Percentiles rank a stretch among this genome's conserved stretches.
phyloP scores from a whole-genome alignment of 1,140 invertebrate genomes.

The Megalonaias nervosa region DNA sequence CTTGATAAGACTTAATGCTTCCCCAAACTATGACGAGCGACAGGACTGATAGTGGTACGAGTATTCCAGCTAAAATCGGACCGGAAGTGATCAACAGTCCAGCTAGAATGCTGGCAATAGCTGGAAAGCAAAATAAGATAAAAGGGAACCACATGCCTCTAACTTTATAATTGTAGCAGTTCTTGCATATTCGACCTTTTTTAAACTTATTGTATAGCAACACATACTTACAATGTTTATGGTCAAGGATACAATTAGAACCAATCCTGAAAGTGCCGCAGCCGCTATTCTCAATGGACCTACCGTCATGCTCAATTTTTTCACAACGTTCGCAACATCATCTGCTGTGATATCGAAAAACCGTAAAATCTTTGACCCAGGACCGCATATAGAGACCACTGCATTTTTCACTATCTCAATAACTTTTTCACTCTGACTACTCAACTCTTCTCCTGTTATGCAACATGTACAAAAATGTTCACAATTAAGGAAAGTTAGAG shows the following conservation, averaged over 20 bases:
- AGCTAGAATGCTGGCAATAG: constrained; percentile 2
- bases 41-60: neutral
- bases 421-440: constrained; percentile 2
- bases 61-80: neutral
- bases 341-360: neutral
- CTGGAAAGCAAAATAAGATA: neutral
- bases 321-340: constrained; percentile 1
- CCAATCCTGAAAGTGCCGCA: neutral
- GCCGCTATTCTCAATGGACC: too few species aligned
- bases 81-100: neutral
- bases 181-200: neutral
- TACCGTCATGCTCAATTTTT: too few species aligned
- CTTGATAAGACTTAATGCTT: neutral
- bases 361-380: neutral
- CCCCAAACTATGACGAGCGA: neutral
- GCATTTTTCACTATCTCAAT: neutral
- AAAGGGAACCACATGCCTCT: constrained; percentile 9
- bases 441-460: constrained; percentile 4
- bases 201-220: neutral
- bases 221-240: neutral
- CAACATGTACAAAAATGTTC: constrained; percentile 27
- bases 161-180: neutral
- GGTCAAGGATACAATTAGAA: neutral
- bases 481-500: constrained; percentile 8
- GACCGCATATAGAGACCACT: neutral